phyloP scores from a whole-genome alignment of 2,888 invertebrate species.

The Caenorhabditis imperialis region DNA sequence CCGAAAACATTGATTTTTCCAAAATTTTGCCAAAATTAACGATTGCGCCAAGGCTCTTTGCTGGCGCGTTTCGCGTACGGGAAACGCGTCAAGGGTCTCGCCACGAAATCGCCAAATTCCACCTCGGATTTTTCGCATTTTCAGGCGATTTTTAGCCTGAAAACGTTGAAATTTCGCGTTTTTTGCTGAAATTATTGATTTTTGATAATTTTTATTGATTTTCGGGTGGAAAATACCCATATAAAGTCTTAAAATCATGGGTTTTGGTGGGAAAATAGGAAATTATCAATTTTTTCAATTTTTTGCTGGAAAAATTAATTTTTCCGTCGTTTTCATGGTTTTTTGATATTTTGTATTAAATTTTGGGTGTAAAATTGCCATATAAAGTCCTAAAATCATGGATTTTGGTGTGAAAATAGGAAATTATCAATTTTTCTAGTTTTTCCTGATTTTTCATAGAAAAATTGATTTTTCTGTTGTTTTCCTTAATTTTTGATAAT shows the following conservation, averaged over 20 bases:
- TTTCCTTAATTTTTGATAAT: too few species aligned
- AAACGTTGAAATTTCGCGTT: not conserved
- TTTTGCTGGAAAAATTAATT: not conserved
- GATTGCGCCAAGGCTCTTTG: not conserved
- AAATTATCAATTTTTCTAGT: not conserved
- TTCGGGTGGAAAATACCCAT: too few species aligned
- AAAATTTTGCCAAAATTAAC: not conserved
- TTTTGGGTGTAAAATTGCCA: too few species aligned
- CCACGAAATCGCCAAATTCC: slow-evolving; percentile 15
- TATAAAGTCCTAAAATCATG: too few species aligned
- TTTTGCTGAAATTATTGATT: not conserved
- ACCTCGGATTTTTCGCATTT: not conserved
- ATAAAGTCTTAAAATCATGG: too few species aligned
- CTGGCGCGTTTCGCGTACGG: slow-evolving; percentile 17
- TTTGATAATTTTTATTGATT: not conserved
- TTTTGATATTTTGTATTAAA: slow-evolving; percentile 6
- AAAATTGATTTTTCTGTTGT: too few species aligned
- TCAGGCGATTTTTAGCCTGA: not conserved
- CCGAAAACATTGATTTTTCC: too few species aligned
- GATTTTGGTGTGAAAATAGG: not conserved
- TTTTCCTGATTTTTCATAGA: not conserved
- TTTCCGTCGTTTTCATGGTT: not conserved
- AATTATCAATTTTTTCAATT: not conserved
- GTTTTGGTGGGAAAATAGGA: not conserved
- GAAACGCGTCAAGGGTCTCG: slow-evolving; percentile 29